A percentile compares a stretch with the other conserved stretches of the same genome.
phyloP scores from a whole-genome alignment of 2,888 invertebrate genomes.

The Crocallis elinguaria region DNA sequence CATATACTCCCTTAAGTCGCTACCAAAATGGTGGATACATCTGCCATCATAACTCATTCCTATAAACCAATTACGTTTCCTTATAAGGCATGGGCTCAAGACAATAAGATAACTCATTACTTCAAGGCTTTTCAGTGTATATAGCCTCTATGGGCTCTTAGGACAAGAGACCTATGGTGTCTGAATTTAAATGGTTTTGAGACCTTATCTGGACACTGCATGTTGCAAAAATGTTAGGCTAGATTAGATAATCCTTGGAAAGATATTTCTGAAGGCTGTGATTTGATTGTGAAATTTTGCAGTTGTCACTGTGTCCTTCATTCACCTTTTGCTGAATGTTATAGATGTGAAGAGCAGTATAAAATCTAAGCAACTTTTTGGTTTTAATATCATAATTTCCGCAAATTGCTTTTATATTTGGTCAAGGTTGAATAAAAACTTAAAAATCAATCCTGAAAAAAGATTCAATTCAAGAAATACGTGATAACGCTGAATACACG shows the following conservation, averaged over 20 bases:
- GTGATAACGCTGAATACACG: constrained; percentile 8
- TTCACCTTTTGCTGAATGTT: no score
- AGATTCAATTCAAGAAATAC: not conserved
- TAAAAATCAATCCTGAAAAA: constrained; percentile 1
- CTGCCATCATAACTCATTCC: constrained; percentile 47
- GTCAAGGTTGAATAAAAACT: constrained; percentile 4
- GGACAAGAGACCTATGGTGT: constrained; percentile 39
- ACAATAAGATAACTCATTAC: constrained; percentile 77
- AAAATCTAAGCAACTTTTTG: no score
- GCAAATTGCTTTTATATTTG: not conserved
- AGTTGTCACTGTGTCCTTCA: no score
- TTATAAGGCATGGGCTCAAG: constrained; percentile 66
- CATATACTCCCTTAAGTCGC: constrained; percentile 10
- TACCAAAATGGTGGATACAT: constrained; percentile 60
- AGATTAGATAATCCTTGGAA: constrained; percentile 2
- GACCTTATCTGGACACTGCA: constrained; percentile 35
- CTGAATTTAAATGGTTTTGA: constrained; percentile 42
- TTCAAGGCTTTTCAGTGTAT: constrained; percentile 66
- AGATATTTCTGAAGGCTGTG: no score
- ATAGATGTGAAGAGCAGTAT: no score
- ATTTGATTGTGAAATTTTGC: no score
- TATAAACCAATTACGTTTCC: constrained; percentile 50
- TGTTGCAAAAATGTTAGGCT: constrained; percentile 8
- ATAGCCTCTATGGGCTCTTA: constrained; percentile 56
- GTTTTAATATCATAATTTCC: not conserved